phyloP scores from a whole-genome alignment of 2,797 vertebrate species.

The Microchirus variegatus region DNA sequence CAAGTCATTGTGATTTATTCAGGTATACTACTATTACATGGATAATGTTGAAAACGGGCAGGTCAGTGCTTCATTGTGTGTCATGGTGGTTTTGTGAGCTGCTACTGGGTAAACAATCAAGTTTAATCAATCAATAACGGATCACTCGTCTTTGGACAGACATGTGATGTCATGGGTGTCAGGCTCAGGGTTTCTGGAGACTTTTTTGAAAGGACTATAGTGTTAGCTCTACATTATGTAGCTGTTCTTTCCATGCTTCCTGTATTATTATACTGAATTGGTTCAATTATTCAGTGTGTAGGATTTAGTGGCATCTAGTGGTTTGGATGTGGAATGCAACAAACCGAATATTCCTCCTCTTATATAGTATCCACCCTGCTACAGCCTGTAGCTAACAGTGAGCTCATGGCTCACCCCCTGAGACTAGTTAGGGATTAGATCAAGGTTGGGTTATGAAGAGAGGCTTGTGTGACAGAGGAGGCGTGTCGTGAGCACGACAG shows the following conservation, averaged over 20 bases:
- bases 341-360: too few relatives aligned
- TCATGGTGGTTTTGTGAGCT: neutral
- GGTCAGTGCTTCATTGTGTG: conserved; percentile 32
- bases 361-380: too few relatives aligned
- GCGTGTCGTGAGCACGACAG: too few relatives aligned
- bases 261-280: neutral
- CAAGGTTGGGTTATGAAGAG: too few relatives aligned
- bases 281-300: neutral
- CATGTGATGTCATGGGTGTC: neutral
- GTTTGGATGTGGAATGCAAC: too few relatives aligned
- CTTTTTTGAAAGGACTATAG: neutral
- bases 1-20: conserved; percentile 36
- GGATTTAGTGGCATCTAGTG: too few relatives aligned
- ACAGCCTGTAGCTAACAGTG: too few relatives aligned
- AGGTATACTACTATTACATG: conserved; percentile 31
- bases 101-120: conserved; percentile 1
- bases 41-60: conserved; percentile 48
- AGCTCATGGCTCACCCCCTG: too few relatives aligned
- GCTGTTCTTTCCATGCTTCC: neutral
- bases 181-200: neutral
- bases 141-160: neutral
- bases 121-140: neutral
- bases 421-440: too few relatives aligned
- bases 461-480: too few relatives aligned
- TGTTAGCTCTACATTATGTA: neutral